A percentile compares a stretch with the other conserved stretches of the same genome.
These are phyloP conservation scores for Chaetophractus vellerosus DNA, from an alignment of 2,797 vertebrate genomes.

Conservation along the genomic window DNA sequence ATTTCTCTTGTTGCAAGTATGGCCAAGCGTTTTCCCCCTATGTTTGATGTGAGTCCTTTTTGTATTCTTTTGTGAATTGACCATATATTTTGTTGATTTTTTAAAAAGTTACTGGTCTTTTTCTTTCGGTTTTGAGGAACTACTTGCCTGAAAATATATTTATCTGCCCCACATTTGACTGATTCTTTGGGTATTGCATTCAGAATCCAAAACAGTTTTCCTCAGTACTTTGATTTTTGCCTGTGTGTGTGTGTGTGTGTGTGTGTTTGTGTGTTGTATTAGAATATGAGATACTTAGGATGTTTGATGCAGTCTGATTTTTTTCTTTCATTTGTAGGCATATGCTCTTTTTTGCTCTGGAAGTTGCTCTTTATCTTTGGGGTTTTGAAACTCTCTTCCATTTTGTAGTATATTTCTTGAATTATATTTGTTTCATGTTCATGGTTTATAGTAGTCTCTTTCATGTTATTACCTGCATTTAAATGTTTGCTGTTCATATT, in stretches of 20 bases:
- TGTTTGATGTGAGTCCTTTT: not conserved
- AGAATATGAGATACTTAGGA: not conserved
- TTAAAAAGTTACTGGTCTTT: not conserved
- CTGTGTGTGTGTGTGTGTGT: not conserved
- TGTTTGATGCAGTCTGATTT: not conserved
- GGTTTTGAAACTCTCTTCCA: not conserved
- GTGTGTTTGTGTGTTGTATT: not conserved
- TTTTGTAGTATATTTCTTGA: not conserved
- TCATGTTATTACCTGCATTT: not conserved
- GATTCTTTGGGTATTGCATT: not conserved
- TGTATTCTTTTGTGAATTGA: not conserved
- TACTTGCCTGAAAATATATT: not conserved
- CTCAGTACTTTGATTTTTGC: not conserved
- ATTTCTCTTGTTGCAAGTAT: not conserved
- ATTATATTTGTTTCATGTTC: not conserved
- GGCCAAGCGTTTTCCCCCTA: not conserved
- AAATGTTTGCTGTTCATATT: not conserved
- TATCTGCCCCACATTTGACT: not conserved
- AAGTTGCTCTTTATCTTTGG: not conserved
- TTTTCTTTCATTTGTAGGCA: not conserved
- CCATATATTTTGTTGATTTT: not conserved
- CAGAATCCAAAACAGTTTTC: not conserved
- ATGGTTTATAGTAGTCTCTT: not conserved
- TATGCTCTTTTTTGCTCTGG: not conserved
- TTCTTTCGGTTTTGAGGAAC: not conserved